Evolutionary conservation across 1,140 invertebrate species (phyloP).

Genomic region (Drosophila sproati): DNA sequence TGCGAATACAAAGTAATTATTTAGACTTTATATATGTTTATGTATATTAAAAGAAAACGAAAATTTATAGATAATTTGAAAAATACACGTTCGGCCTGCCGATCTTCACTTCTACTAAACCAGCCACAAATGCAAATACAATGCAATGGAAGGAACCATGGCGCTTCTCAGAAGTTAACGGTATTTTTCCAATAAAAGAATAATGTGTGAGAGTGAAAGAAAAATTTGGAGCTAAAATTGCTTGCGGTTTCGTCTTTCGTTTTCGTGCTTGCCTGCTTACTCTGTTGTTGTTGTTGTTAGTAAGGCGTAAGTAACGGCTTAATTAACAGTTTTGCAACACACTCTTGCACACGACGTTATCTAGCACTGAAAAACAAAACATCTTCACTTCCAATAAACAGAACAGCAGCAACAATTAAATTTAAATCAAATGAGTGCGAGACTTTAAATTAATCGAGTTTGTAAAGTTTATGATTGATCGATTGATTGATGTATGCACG

Average conservation of each 20-base stretch:
- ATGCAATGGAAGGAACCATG: slow-evolving; percentile 26
- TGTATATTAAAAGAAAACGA: slow-evolving; percentile 7
- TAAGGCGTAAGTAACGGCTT: neutral
- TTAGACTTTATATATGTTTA: neutral
- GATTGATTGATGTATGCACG: slow-evolving; percentile 2
- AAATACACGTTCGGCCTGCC: slow-evolving; percentile 39
- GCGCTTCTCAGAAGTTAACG: slow-evolving; percentile 22
- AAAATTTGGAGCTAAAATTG: neutral
- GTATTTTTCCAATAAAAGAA: slow-evolving; percentile 21
- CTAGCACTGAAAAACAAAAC: neutral
- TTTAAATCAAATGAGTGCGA: no score
- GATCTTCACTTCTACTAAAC: slow-evolving; percentile 8
- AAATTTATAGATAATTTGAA: slow-evolving; percentile 1
- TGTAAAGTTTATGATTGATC: neutral
- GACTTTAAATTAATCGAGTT: neutral
- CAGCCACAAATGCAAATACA: neutral
- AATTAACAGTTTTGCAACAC: neutral
- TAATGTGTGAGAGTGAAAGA: neutral
- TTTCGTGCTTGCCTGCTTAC: no score
- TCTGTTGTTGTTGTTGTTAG: neutral
- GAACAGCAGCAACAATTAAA: neutral
- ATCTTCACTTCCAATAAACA: neutral
- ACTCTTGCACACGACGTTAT: no score
- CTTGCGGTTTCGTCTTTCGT: no score
- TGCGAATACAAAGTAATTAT: neutral